Evolutionary conservation across 2,797 vertebrate species (phyloP).

Genomic region (Semaprochilodus insignis): DNA sequence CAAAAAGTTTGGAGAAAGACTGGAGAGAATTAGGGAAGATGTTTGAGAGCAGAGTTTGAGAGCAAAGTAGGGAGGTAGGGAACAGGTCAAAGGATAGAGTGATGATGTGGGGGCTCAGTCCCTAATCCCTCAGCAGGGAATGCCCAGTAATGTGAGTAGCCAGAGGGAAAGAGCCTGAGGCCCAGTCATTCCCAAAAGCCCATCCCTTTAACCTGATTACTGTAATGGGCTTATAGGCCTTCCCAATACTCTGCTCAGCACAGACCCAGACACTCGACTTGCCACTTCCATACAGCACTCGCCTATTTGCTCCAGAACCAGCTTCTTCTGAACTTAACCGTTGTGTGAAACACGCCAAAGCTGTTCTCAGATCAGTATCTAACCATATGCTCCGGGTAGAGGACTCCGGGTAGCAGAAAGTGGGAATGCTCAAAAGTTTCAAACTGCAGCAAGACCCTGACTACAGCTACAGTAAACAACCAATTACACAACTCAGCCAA

Average conservation of each 20-base stretch:
- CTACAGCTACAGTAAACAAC: conserved; percentile 20
- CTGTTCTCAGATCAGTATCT: not conserved
- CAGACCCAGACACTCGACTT: conserved; percentile 63
- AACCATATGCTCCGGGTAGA: not conserved
- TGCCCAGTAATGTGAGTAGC: conserved; percentile 59
- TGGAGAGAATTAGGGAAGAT: not conserved
- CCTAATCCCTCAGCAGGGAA: conserved; percentile 55
- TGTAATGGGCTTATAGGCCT: conserved; percentile 75
- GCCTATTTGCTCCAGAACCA: not conserved
- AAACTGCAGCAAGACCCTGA: conserved; percentile 11
- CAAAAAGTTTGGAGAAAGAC: no score
- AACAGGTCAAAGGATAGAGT: not conserved
- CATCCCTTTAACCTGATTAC: conserved; percentile 79
- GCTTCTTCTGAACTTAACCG: conserved; percentile 6
- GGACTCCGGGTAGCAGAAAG: conserved; percentile 19
- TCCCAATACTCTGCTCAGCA: conserved; percentile 68
- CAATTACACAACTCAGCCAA: conserved; percentile 47
- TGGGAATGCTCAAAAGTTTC: conserved; percentile 5
- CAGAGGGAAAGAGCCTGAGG: conserved; percentile 51
- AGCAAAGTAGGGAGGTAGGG: not conserved
- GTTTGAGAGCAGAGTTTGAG: not conserved
- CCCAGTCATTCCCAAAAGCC: conserved; percentile 62
- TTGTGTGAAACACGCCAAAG: not conserved
- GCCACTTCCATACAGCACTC: conserved; percentile 39
- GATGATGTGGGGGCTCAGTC: not conserved